Evolutionary conservation across 2,113 vertebrate genomes (phyloP), one percentile per base, ranked within the genome.

Genomic region (Xiphias gladius): DNA sequence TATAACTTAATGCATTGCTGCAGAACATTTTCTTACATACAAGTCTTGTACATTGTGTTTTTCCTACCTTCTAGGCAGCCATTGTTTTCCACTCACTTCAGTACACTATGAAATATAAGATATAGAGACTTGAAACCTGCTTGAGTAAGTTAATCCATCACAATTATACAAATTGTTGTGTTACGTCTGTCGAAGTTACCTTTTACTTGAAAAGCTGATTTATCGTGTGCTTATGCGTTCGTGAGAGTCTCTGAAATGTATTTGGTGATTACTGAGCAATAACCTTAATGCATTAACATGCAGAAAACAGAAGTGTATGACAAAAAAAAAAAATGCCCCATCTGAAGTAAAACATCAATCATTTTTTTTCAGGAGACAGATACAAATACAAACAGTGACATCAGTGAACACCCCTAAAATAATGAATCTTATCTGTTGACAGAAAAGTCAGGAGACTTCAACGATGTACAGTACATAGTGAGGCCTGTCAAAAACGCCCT

Each of bases 261-360:
- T 86, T 86, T 86, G 73, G 83, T 80, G 67, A 82, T 39, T 73
- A 61, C 37, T 79, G 41, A 76, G 59, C 24, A 80, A 37, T 37
- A 77, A 73, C 30, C 64, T 54, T 43, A 24, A 54, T n/a, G 39
- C 43, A 28, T 17, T 16, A 39, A 80, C 26, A 55, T 68, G 16
- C 17, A 14, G 50, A 82, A 63, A 62, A 66, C 2, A 63, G 17
- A 41, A 32, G 50, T 46, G n/a, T 32, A 43, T 61, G 55, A 63
- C 22, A 41, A 55, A 32, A 28, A 52, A 66, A n/a, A 63, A 24
- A 28, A 52, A 66, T n/a, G 19, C 46, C 52, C 9, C 5, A 22
- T n/a, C 2, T 35, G 19, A 39, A 10, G 65, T 32, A 50, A 4
- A 71, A 72, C 24, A 71, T 55, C 5, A 30, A 24, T n/a, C 1